phyloP scores from a whole-genome alignment of 2,888 invertebrate genomes.

The Eupithecia insigniata region DNA sequence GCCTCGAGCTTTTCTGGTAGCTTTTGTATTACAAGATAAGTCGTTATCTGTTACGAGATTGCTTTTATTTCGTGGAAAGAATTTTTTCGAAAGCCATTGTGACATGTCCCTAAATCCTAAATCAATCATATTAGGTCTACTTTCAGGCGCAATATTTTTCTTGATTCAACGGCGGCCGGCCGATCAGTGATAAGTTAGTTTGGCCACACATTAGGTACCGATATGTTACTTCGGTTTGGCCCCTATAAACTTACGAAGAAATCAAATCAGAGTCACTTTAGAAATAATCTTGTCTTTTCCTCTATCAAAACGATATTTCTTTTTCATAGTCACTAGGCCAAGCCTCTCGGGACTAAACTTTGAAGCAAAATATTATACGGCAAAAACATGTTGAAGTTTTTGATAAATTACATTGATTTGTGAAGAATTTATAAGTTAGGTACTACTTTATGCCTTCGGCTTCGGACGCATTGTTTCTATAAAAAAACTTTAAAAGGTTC shows the following conservation, averaged over 20 bases:
- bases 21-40: neutral
- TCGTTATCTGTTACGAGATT: neutral
- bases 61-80: neutral
- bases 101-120: neutral
- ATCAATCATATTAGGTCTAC: neutral
- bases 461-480: too few relatives aligned
- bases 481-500: too few relatives aligned
- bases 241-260: neutral
- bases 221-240: neutral
- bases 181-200: neutral
- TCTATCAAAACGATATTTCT: neutral
- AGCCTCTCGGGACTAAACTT: neutral
- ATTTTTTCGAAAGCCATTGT: neutral
- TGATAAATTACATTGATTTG: neutral
- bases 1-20: constrained; percentile 18
- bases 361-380: neutral
- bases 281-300: neutral
- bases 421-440: neutral
- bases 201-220: neutral
- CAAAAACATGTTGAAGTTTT: neutral
- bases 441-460: too few relatives aligned
- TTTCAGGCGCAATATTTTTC: neutral
- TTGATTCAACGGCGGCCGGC: neutral
- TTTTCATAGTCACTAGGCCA: neutral
- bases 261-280: neutral